Conservation (phyloP, 2,113 vertebrate species). For the Microtus oregoni region DNA sequence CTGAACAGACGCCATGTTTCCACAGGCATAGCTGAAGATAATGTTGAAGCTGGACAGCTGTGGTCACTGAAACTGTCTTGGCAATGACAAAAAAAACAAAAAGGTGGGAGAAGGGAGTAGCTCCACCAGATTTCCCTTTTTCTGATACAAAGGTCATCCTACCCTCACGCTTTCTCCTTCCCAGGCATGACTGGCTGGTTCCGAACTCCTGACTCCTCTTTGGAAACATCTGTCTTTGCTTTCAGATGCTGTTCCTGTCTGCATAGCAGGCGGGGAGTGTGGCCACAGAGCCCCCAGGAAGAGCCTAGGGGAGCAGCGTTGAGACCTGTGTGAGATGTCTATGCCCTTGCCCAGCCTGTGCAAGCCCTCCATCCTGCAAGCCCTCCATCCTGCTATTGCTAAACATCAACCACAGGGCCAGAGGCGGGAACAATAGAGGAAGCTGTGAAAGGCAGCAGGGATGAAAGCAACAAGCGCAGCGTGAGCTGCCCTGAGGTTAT, state of each 20-base stretch:
- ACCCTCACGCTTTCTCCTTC: neutral
- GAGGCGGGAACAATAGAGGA: neutral
- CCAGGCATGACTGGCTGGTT: neutral
- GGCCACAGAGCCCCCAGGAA: neutral
- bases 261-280: neutral
- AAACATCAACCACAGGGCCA: neutral
- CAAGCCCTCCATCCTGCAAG: neutral
- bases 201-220: neutral
- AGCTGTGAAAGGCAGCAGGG: neutral
- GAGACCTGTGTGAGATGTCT: neutral
- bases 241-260: neutral
- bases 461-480: neutral
- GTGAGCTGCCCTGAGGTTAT: neutral
- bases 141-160: neutral
- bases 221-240: neutral
- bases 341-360: neutral
- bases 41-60: neutral
- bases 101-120: neutral
- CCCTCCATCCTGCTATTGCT: neutral
- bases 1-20: neutral
- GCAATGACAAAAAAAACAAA: neutral
- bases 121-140: neutral
- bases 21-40: neutral
- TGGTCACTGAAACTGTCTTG: neutral
- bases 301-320: neutral